Conservation (phyloP, 2,888 invertebrate genomes). For the Aradus depressus region DNA sequence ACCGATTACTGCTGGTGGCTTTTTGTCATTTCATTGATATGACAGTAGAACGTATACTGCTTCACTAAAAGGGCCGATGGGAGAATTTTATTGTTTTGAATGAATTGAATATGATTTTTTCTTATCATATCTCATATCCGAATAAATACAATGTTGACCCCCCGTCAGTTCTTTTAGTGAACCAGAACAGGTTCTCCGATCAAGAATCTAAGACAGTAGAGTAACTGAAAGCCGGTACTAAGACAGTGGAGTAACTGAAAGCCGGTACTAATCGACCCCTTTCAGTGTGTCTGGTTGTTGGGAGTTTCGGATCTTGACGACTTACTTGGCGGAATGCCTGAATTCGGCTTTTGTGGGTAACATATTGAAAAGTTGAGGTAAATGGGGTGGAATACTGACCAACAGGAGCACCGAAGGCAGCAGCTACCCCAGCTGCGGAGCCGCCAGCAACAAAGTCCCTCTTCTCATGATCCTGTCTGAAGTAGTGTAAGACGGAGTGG, state of each 20-base stretch:
- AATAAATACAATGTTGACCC: too few species aligned
- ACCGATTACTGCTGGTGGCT: too few species aligned
- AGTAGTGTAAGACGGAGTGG: conserved; percentile 40
- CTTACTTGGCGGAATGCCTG: not conserved
- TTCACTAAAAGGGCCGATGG: too few species aligned
- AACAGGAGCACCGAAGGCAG: conserved; percentile 47
- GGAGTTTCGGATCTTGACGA: not conserved
- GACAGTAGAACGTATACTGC: too few species aligned
- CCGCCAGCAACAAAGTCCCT: conserved; percentile 53
- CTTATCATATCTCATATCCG: too few species aligned
- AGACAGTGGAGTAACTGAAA: not conserved
- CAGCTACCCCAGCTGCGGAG: conserved; percentile 51
- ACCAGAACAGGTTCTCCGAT: too few species aligned
- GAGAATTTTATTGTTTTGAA: too few species aligned
- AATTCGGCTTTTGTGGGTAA: too few species aligned
- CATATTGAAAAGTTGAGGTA: too few species aligned
- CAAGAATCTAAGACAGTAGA: not conserved
- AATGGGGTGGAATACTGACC: conserved; percentile 33
- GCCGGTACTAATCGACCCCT: not conserved
- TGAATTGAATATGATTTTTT: too few species aligned
- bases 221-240: not conserved
- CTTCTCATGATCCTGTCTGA: conserved; percentile 50
- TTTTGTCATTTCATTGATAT: too few species aligned
- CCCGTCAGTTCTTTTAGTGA: too few species aligned
- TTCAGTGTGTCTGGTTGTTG: not conserved